Evolutionary conservation across 2,797 vertebrate genomes (phyloP).

Genomic region (Alca torda): DNA sequence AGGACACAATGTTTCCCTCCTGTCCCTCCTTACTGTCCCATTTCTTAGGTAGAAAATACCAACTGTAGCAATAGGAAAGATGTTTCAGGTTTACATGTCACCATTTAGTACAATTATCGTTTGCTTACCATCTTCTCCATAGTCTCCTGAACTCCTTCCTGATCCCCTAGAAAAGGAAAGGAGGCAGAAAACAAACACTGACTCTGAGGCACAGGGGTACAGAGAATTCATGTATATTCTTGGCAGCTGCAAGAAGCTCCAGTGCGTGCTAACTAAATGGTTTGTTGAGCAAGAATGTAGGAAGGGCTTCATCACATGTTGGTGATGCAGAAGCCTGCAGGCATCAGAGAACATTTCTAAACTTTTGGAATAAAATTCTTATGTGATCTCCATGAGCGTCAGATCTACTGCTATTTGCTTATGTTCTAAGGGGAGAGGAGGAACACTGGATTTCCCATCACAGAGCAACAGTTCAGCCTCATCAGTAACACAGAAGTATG

Average conservation of each 20-base stretch:
- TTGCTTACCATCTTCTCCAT: slow-evolving; percentile 59
- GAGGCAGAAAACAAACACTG: background rate
- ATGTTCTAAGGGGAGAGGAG: background rate
- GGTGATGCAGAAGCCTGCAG: background rate
- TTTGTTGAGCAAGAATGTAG: background rate
- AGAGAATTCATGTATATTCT: background rate
- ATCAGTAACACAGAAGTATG: background rate
- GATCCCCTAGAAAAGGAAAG: slow-evolving; percentile 24
- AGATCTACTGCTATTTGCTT: background rate
- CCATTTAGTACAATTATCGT: background rate
- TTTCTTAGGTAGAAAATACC: background rate
- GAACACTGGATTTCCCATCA: background rate
- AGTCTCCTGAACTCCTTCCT: slow-evolving; percentile 7
- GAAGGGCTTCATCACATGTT: background rate
- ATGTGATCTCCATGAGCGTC: background rate
- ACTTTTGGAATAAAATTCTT: background rate
- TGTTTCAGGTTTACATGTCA: background rate
- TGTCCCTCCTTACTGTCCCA: background rate
- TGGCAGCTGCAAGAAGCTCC: background rate
- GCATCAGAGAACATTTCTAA: background rate
- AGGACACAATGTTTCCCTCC: background rate
- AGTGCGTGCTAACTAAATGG: background rate
- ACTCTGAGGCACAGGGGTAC: background rate
- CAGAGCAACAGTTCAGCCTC: background rate
- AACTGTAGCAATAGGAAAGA: background rate